Evolutionary conservation across 1,140 invertebrate genomes (phyloP), one percentile per base, ranked within the genome.

Genomic region (Meloidogyne exigua): DNA sequence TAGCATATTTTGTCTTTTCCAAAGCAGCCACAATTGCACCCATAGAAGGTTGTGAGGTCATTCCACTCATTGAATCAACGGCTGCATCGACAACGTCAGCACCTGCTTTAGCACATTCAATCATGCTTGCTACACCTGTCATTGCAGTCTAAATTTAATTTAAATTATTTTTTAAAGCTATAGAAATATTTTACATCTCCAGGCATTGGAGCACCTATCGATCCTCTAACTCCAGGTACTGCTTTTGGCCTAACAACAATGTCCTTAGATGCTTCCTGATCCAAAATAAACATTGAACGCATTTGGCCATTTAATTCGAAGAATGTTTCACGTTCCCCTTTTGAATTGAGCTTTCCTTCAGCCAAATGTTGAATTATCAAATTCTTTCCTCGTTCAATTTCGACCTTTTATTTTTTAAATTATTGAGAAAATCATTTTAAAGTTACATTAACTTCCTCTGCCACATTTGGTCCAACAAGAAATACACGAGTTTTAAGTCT

Each of bases 261-360:
- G 87, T 95, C 94, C 92, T 96, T 86, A n/a, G 79, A 78, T 44
- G 82, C 80, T 65, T 86, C 79, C 76, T 85, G 87, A 94, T 94
- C 92, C 95, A 95, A 76, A 91, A 91, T 84, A 81, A 95, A 92
- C 2, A 98, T 94, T 11, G 95, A 95, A 85, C 96, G 89, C 26
- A 97, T 88, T 83, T 98, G 95, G 4, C 97, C 97, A 89, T 99
- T 99, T 85, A 99, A 90, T 88, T 99, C 96, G 88, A 99, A 99
- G 91, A 99, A 99, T 10, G 65, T 68, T 92, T 92, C 18, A 91
- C 89, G 2, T 93, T 95, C 42, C 96, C 90, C 80, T n/a, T 73
- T 80, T 12, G 91, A 89, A 5, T 93, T 95, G 32, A 96, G 91
- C 88, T 96, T 93, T 15, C 95, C 93, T 87, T 96, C 92, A 0